These are phyloP conservation scores for Ceratina japonica DNA, from an alignment of 1,140 invertebrate species.

Conservation along the genomic window DNA sequence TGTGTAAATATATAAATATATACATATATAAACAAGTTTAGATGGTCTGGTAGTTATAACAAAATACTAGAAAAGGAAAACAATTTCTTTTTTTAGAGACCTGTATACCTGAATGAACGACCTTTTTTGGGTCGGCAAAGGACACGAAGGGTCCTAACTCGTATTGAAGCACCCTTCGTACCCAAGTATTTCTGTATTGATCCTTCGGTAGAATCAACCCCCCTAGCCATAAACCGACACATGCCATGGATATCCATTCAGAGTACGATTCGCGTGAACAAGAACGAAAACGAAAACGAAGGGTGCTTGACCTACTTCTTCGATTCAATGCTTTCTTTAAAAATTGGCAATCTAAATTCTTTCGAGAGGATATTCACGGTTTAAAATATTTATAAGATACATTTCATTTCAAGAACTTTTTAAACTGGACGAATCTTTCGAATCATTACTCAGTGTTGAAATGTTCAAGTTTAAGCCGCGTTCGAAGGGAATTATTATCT, in stretches of 20 bases:
- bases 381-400: no score
- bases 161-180: conserved; percentile 1
- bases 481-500: no score
- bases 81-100: background rate
- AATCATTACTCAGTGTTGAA: no score
- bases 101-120: background rate
- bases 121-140: conserved; percentile 16
- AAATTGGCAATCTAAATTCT: no score
- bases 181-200: conserved; percentile 66
- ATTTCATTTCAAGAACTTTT: no score
- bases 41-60: background rate
- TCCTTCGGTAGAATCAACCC: conserved; percentile 61
- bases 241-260: conserved; percentile 52
- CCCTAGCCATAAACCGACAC: conserved; percentile 61
- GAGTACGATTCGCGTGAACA: background rate
- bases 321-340: no score
- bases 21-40: no score
- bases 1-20: no score
- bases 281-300: background rate
- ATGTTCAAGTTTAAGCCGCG: no score
- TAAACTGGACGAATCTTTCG: no score
- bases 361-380: no score
- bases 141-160: background rate
- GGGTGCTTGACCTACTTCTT: background rate
- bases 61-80: background rate